Evolutionary conservation across 2,888 invertebrate genomes (phyloP).

Genomic region (Drosophila robusta): DNA sequence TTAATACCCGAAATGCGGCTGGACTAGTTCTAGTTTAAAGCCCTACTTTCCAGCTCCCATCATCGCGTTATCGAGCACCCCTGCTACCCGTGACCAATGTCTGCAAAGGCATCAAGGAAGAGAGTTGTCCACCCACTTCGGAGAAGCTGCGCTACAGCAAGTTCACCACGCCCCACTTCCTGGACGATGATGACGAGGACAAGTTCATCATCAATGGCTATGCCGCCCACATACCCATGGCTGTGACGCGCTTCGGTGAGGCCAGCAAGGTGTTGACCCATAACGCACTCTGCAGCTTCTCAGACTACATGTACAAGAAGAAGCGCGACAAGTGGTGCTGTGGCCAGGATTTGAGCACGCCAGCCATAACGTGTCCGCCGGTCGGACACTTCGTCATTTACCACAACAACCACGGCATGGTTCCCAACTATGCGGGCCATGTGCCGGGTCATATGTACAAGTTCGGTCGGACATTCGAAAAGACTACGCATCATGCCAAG

Average conservation of each 20-base stretch:
- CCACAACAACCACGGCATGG: slow-evolving; percentile 90
- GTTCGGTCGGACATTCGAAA: slow-evolving; percentile 91
- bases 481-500: slow-evolving; percentile 90
- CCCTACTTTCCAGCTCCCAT: slow-evolving; percentile 86
- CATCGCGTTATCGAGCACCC: slow-evolving; percentile 90
- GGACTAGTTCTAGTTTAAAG: neutral
- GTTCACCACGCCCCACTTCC: slow-evolving; percentile 82
- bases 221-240: slow-evolving; percentile 83
- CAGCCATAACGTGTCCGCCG: slow-evolving; percentile 74
- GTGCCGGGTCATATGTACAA: slow-evolving; percentile 91
- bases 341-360: slow-evolving; percentile 70
- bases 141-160: slow-evolving; percentile 78
- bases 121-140: slow-evolving; percentile 87
- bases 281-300: slow-evolving; percentile 90
- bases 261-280: slow-evolving; percentile 88
- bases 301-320: slow-evolving; percentile 90
- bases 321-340: slow-evolving; percentile 90
- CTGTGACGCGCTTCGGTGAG: slow-evolving; percentile 82
- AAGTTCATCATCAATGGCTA: slow-evolving; percentile 83
- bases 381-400: slow-evolving; percentile 87
- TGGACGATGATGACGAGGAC: slow-evolving; percentile 80
- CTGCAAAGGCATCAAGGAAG: slow-evolving; percentile 88
- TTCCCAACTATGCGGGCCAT: slow-evolving; percentile 92
- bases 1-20: neutral
- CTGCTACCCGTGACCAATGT: slow-evolving; percentile 89